A percentile compares a stretch with the other conserved stretches of the same genome.
phyloP scores from a whole-genome alignment of 1,140 invertebrate species.

The Euura lappo region DNA sequence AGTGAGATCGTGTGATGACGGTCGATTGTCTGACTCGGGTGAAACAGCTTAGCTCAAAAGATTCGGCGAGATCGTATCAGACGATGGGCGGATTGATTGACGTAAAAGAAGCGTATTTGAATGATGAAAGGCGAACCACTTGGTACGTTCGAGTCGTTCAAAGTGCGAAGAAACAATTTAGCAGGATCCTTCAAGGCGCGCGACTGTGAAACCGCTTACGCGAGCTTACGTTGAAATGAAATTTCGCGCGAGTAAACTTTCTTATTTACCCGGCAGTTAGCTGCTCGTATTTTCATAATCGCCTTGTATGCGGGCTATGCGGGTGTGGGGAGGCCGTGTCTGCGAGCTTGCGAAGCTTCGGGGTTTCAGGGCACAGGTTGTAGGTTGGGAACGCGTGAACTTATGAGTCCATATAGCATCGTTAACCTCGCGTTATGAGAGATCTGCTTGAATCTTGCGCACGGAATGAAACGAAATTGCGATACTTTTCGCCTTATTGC shows the following conservation, averaged over 20 bases:
- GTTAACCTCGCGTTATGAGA: conserved; percentile 13
- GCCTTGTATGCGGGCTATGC: conserved; percentile 14
- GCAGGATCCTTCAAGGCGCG: conserved; percentile 13
- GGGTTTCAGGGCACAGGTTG: background rate
- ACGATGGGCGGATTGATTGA: too few species aligned
- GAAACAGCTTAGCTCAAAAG: background rate
- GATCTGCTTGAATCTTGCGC: conserved; percentile 1
- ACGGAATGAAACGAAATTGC: conserved; percentile 10
- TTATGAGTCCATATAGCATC: conserved; percentile 18
- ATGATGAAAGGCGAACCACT: too few species aligned
- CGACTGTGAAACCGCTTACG: conserved; percentile 44
- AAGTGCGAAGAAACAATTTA: background rate
- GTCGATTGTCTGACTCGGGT: background rate
- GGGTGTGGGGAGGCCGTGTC: background rate
- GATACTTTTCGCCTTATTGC: conserved; percentile 17
- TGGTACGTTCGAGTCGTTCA: background rate
- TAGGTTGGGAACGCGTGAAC: background rate
- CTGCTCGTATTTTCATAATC: conserved; percentile 20
- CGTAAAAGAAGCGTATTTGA: too few species aligned
- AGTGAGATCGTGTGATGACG: background rate
- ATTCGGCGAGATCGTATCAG: background rate
- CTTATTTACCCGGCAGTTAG: conserved; percentile 18
- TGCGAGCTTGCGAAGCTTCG: background rate
- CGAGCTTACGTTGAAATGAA: conserved; percentile 40
- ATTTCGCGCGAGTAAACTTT: conserved; percentile 24